Evolutionary conservation across 2,797 vertebrate genomes (phyloP).

Genomic region (Myotis pilosus): DNA sequence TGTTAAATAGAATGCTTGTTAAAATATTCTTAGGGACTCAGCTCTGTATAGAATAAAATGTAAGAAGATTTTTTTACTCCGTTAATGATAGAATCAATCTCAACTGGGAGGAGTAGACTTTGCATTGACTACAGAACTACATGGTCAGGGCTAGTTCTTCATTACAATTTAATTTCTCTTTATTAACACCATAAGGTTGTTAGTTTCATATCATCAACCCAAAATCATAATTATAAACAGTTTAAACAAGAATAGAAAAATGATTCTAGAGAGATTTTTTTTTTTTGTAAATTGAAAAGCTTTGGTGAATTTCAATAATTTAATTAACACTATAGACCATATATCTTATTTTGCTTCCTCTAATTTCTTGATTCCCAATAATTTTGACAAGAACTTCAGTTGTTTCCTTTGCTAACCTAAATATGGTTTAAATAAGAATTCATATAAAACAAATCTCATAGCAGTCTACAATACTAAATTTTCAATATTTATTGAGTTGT

Average conservation of each 20-base stretch:
- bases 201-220: slow-evolving; percentile 63
- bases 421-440: slow-evolving; percentile 33
- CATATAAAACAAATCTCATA: not conserved
- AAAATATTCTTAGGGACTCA: slow-evolving; percentile 16
- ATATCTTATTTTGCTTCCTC: slow-evolving; percentile 51
- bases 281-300: slow-evolving; percentile 46
- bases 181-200: slow-evolving; percentile 29
- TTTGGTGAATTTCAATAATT: slow-evolving; percentile 58
- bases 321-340: slow-evolving; percentile 4
- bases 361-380: slow-evolving; percentile 46
- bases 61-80: not conserved
- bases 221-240: slow-evolving; percentile 52
- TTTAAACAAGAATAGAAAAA: slow-evolving; percentile 36
- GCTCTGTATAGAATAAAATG: not conserved
- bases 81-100: not conserved
- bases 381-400: not conserved
- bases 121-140: not conserved
- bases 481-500: not conserved
- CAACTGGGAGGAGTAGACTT: slow-evolving; percentile 62
- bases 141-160: not conserved
- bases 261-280: slow-evolving; percentile 46
- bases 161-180: not conserved
- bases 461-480: not conserved
- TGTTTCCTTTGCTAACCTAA: slow-evolving; percentile 46
- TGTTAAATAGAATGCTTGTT: slow-evolving; percentile 3